Base-by-base conservation (phyloP, 2,113 vertebrate species). In the Datnioides undecimradiatus region DNA sequence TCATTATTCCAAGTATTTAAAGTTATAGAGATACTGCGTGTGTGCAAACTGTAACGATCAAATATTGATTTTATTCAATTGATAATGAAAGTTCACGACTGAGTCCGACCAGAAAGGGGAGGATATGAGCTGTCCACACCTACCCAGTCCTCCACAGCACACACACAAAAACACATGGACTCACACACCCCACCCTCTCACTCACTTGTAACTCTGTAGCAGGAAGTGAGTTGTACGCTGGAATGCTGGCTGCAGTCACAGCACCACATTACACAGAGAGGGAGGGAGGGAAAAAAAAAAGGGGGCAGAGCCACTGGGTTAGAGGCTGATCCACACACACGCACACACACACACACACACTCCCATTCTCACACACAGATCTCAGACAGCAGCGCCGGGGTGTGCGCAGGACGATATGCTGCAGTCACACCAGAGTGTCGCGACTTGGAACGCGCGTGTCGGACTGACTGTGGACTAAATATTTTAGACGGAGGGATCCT, bases 181-280 rank as follows among this genome's bases (percentile, higher is more conserved):
- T 63, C n/a, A 36, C 76, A 63, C 10, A 49, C 57, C 65, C 69
- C 65, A 38, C 83, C 79, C 75, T 75, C 45, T 69, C 33, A 36
- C 27, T 73, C 63, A 59, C 49, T 64, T 3, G 57, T 73, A 68
- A 70, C 77, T 25, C 74, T 79, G 78, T 79, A 89, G 92, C 92
- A 93, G 94, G 89, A 95, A 95, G 90, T 92, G 73, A 93, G 84
- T 80, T 36, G 3, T 86, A 79, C 54, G 60, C 33, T 93, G 94
- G 95, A 95, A 94, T 85, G 86, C 91, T 87, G 90, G 74, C 87
- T 91, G 66, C 51, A 75, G 88, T 92, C 84, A 59, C 17, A 31
- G 13, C 76, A 64, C 81, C 79, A 86, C 79, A 77, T 76, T 79
- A 66, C 78, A 70, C 58, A 54, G 14, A 57, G 49, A 5, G 69